phyloP scores from a whole-genome alignment of 2,797 vertebrate genomes.

The Remorina albescens region DNA sequence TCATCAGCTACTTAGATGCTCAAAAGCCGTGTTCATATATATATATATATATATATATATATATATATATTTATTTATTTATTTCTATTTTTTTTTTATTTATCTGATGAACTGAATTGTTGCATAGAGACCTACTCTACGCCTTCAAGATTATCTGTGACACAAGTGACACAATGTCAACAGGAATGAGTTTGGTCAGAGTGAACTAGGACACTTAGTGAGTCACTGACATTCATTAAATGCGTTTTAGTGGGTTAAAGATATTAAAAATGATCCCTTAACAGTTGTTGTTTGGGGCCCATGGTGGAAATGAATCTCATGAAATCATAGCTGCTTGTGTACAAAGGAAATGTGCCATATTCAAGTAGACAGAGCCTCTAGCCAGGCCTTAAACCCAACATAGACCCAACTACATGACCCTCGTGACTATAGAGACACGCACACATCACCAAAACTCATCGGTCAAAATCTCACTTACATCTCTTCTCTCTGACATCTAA shows the following conservation, averaged over 20 bases:
- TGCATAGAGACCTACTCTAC: no score
- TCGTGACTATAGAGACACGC: slow-evolving; percentile 21
- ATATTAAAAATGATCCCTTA: slow-evolving; percentile 2
- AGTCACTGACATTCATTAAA: background rate
- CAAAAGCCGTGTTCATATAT: background rate
- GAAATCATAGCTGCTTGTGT: slow-evolving; percentile 9
- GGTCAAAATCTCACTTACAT: slow-evolving; percentile 43
- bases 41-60: background rate
- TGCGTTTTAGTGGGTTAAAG: background rate
- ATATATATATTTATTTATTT: no score
- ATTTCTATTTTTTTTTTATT: no score
- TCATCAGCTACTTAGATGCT: background rate
- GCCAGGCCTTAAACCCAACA: slow-evolving; percentile 26
- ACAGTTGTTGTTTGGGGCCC: background rate
- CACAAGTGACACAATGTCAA: background rate
- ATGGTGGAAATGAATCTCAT: background rate
- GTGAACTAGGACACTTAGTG: background rate
- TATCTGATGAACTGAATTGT: background rate
- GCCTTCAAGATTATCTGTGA: background rate
- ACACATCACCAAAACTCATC: slow-evolving; percentile 45
- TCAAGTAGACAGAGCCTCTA: slow-evolving; percentile 33
- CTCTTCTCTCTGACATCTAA: slow-evolving; percentile 55
- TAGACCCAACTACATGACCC: slow-evolving; percentile 2
- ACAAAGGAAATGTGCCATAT: slow-evolving; percentile 28
- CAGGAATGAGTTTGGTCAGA: background rate